Percentiles rank a stretch among this genome's conserved stretches.
Evolutionary conservation across 1,140 invertebrate genomes (phyloP).

Genomic region (Aphelinus certus): DNA sequence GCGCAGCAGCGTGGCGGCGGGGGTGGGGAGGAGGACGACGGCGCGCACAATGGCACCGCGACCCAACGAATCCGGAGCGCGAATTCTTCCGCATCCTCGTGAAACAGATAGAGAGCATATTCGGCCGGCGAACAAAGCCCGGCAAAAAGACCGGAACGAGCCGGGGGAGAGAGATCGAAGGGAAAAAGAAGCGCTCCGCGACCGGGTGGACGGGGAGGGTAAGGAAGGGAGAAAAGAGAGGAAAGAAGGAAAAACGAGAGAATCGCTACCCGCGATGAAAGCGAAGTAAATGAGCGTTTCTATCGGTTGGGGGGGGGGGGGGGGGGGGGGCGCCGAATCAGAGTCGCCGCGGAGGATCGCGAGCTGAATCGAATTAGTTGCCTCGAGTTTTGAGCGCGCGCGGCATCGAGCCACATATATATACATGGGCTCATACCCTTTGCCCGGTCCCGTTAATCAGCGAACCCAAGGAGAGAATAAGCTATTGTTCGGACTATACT

Average conservation of each 20-base stretch:
- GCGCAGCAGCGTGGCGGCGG: neutral
- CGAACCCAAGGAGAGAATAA: constrained; percentile 29
- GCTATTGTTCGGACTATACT: constrained; percentile 23
- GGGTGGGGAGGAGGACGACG: no score
- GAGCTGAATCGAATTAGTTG: constrained; percentile 31
- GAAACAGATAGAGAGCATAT: neutral
- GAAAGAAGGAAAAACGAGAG: neutral
- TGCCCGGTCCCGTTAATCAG: constrained; percentile 14
- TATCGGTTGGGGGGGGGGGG: neutral
- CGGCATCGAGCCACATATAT: neutral
- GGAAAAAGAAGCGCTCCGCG: neutral
- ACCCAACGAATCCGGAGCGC: neutral
- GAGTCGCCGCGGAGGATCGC: neutral
- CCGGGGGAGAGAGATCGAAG: neutral
- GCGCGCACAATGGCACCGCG: neutral
- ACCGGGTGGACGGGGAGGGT: neutral
- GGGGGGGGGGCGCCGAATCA: neutral
- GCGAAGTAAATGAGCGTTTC: constrained; percentile 28
- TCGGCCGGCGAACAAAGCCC: constrained; percentile 14
- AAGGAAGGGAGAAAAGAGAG: neutral
- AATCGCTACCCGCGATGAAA: constrained; percentile 8
- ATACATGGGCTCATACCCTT: neutral
- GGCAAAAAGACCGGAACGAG: neutral
- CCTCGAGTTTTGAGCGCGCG: constrained; percentile 11
- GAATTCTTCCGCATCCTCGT: constrained; percentile 3